phyloP scores from a whole-genome alignment of 1,140 invertebrate genomes.

The Coboldia fuscipes region DNA sequence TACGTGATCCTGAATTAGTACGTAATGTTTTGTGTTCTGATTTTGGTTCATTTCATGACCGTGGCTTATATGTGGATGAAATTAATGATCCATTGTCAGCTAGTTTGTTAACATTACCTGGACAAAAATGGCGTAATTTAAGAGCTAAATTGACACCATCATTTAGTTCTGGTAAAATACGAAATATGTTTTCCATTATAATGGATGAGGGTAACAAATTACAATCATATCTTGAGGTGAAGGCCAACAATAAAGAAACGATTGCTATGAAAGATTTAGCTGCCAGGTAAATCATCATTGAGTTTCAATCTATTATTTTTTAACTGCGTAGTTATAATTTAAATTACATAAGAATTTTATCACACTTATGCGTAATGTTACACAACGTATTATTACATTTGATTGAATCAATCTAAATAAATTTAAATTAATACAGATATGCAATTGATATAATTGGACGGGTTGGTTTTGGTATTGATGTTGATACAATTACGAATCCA shows the following conservation, averaged over 20 bases:
- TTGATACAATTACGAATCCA: neutral
- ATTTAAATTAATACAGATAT: too few species aligned
- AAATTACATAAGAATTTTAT: neutral
- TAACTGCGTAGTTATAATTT: neutral
- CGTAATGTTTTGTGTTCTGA: conserved; percentile 22
- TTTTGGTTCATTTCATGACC: conserved; percentile 21
- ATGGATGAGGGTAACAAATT: conserved; percentile 14
- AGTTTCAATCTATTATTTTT: too few species aligned
- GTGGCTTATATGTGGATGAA: conserved; percentile 17
- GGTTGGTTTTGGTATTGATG: neutral
- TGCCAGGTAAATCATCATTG: conserved; percentile 7
- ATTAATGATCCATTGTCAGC: conserved; percentile 13
- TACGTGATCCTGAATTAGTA: conserved; percentile 23
- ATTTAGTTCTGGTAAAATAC: conserved; percentile 32
- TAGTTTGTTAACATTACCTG: conserved; percentile 22
- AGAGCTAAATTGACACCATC: conserved; percentile 27
- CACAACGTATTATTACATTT: too few species aligned
- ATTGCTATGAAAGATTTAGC: conserved; percentile 19
- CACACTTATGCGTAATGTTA: too few species aligned
- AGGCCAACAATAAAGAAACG: conserved; percentile 1
- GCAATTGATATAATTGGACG: neutral
- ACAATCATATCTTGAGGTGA: conserved; percentile 6
- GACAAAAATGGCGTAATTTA: conserved; percentile 25
- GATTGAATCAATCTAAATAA: too few species aligned
- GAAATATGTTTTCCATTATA: conserved; percentile 26